Base-by-base conservation (phyloP, 2,113 vertebrate species). In the Rhinolophus sinicus region DNA sequence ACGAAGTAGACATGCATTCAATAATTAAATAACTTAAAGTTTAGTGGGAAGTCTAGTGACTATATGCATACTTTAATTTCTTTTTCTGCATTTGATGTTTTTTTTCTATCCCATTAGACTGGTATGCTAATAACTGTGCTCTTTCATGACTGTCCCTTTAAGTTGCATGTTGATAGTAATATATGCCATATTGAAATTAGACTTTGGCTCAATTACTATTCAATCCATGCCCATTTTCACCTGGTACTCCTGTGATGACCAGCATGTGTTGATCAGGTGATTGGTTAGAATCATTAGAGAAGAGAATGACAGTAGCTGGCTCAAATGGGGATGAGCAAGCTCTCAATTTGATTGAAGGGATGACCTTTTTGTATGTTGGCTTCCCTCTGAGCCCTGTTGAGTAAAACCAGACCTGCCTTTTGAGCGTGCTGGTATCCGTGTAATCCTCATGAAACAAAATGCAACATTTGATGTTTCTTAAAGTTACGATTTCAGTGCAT, bases 111-210 rank as follows among this genome's bases (percentile, higher is more conserved):
- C 52, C 65, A 38, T 90, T 94, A 64, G 69, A 67, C 35, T 12
- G 64, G 14, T 87, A 16, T 92, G 50, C 85, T 75, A 52, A 70
- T 64, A 91, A 6, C 38, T 33, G 35, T 38, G 35, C 22, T 65
- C 47, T 90, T 70, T 60, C 15, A 58, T 80, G 76, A 22, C 60
- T 35, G 13, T 21, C 14, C 30, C 44, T 85, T 54, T 35, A 76
- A 13, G 60, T 89, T 97, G 64, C 91, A 88, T 97, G 91, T 91
- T 73, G 77, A 40, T 67, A 58, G 93, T 93, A 69, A 26, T 70
- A 33, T 35, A 30, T 44, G 30, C 30, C 80, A 54, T 22, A 22
- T 88, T 92, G 60, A 93, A 89, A 93, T 75, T 75, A 88, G 73
- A 15, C 58, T 81, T 85, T 30, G 52, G 58, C 70, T 83, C 40